Evolutionary conservation across 2,888 invertebrate species (phyloP).

Genomic region (Salticus scenicus): DNA sequence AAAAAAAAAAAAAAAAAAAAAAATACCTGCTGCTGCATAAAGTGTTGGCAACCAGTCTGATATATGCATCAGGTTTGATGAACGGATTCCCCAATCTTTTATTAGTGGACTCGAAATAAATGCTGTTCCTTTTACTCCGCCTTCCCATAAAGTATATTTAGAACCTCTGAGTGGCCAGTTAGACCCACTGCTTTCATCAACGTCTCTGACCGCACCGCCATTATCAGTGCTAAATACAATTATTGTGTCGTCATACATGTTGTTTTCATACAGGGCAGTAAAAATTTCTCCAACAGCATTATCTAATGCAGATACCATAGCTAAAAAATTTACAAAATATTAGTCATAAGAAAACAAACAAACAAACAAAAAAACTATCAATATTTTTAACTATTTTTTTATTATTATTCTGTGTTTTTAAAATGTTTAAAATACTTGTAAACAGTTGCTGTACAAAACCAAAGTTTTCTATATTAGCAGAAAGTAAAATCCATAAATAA

Average conservation of each 20-base stretch:
- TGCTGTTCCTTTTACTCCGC: constrained; percentile 88
- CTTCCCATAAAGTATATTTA: constrained; percentile 88
- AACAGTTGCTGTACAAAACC: too few relatives aligned
- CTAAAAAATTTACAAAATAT: constrained; percentile 78
- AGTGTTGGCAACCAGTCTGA: constrained; percentile 77
- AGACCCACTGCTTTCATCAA: constrained; percentile 78
- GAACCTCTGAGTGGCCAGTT: constrained; percentile 79
- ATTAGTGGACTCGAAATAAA: constrained; percentile 85
- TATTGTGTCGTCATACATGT: constrained; percentile 87
- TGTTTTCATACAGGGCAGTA: constrained; percentile 81
- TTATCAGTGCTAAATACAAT: constrained; percentile 92
- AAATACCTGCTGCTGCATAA: constrained; percentile 74
- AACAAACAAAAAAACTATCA: too few relatives aligned
- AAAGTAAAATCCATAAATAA: too few relatives aligned
- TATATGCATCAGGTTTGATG: constrained; percentile 76
- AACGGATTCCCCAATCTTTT: constrained; percentile 74
- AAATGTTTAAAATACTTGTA: constrained; percentile 11
- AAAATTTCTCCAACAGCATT: constrained; percentile 88
- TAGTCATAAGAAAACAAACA: too few relatives aligned
- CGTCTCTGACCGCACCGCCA: constrained; percentile 83
- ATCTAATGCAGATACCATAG: constrained; percentile 89
- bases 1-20: too few relatives aligned
- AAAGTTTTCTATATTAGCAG: too few relatives aligned
- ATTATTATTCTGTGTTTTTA: too few relatives aligned
- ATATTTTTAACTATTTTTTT: too few relatives aligned